Base-by-base conservation (phyloP, 2,113 vertebrate species). In the Scophthalmus maximus region DNA sequence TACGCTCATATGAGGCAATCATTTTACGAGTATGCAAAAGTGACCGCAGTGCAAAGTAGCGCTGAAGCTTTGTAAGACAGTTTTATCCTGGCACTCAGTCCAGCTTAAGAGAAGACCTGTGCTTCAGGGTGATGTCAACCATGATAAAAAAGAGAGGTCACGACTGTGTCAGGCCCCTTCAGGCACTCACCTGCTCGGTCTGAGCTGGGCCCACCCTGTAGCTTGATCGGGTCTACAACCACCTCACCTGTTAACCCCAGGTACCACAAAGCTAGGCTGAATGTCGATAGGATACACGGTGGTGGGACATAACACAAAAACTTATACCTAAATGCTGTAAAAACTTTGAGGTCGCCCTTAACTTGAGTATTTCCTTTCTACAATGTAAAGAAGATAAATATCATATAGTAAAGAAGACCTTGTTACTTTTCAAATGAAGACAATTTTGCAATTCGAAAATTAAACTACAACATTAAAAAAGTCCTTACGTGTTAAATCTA, bases 141-240 rank as follows among this genome's bases (percentile, higher is more conserved):
- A 34, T 68, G 55, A 75, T 77, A 76, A 81, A 83, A 84, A 70
- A 32, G 12, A 20, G 51, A 69, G 87, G 83, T 89, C 83, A 69
- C 18, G 18, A 11, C 78, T 22, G 62, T 87, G 77, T 76, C 78
- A 36, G 71, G 46, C 60, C 75, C 83, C 76, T 38, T 62, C 64
- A 64, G 56, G 44, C 55, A 25, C 55, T 69, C 75, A 86, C 82
- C 78, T 56, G 50, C 29, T 42, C 23, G 51, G 38, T 11, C 52
- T 53, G 56, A 59, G 46, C 44, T 20, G 40, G 47, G 56, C 68
- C 42, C 53, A 67, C 3, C 26, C 65, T 23, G 22, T 47, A 49
- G 66, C 46, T 52, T 40, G 38, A 53, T 49, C 46, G 22, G 38
- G 15, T 50, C 68, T 29, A 29, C 42, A 36, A 60, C 55, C 22